phyloP scores from a whole-genome alignment of 2,113 vertebrate species.

The Taurulus bubalis region DNA sequence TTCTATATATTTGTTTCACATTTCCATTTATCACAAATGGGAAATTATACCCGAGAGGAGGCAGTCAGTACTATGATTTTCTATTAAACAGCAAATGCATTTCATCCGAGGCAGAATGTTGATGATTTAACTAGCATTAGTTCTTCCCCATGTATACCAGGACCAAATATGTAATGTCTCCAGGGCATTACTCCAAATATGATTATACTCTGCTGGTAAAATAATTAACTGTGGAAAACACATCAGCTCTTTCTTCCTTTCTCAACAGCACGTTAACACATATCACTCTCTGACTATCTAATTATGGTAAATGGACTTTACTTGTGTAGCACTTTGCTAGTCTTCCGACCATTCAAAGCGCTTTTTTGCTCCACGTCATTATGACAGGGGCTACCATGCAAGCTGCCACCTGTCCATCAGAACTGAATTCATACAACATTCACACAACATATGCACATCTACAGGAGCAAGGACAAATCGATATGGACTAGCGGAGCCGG shows the following conservation, averaged over 20 bases:
- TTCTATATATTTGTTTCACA: slow-evolving; percentile 39
- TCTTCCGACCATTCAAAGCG: too few relatives aligned
- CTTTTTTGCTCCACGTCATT: too few relatives aligned
- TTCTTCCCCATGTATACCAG: slow-evolving; percentile 32
- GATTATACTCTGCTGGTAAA: slow-evolving; percentile 45
- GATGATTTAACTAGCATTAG: slow-evolving; percentile 47
- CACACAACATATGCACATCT: too few relatives aligned
- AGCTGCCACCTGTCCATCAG: too few relatives aligned
- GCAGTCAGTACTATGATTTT: slow-evolving; percentile 48
- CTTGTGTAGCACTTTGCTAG: too few relatives aligned
- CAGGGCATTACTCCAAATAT: slow-evolving; percentile 42
- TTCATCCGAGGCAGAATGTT: slow-evolving; percentile 32
- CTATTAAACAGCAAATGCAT: slow-evolving; percentile 63
- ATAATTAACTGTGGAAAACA: slow-evolving; percentile 66
- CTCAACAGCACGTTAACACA: slow-evolving; percentile 23
- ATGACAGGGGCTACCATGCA: too few relatives aligned
- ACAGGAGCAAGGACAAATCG: too few relatives aligned
- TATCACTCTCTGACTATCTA: neutral
- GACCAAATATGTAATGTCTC: slow-evolving; percentile 42
- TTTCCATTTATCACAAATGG: slow-evolving; percentile 48
- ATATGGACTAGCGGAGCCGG: too few relatives aligned
- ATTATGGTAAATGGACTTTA: too few relatives aligned
- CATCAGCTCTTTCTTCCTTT: slow-evolving; percentile 44
- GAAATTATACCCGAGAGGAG: slow-evolving; percentile 53
- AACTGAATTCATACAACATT: too few relatives aligned